These are phyloP conservation scores for Tortrix viridana DNA, from an alignment of 2,888 invertebrate species.

Conservation along the genomic window DNA sequence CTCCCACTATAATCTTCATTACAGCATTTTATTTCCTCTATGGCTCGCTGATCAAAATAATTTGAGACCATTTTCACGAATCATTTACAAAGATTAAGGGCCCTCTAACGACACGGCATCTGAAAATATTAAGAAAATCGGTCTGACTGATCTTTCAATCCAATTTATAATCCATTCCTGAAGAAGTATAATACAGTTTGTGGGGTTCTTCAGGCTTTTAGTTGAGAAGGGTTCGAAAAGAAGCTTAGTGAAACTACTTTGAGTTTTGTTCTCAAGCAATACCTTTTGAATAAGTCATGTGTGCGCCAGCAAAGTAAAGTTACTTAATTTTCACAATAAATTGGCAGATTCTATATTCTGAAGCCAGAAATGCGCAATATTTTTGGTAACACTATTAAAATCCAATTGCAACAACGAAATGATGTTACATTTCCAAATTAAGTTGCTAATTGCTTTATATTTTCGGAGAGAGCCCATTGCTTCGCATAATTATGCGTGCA, in stretches of 20 bases:
- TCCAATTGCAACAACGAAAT: too few relatives aligned
- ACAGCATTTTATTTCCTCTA: conserved; percentile 16
- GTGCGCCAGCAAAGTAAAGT: neutral
- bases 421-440: too few relatives aligned
- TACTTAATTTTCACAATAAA: too few relatives aligned
- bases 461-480: too few relatives aligned
- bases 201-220: neutral
- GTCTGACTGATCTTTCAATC: conserved; percentile 2
- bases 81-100: conserved; percentile 28
- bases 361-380: too few relatives aligned
- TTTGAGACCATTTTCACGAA: conserved; percentile 34
- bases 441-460: too few relatives aligned
- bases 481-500: too few relatives aligned
- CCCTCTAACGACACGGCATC: conserved; percentile 6
- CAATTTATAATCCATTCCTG: conserved; percentile 16
- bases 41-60: conserved; percentile 29
- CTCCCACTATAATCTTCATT: conserved; percentile 26
- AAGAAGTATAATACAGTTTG: neutral
- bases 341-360: too few relatives aligned
- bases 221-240: neutral
- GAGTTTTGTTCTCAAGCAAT: neutral
- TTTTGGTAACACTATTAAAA: too few relatives aligned
- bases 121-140: conserved; percentile 24
- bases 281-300: neutral
- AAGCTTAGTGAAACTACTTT: neutral